phyloP scores from a whole-genome alignment of 2,113 vertebrate genomes.

The Centropus unirufus region DNA sequence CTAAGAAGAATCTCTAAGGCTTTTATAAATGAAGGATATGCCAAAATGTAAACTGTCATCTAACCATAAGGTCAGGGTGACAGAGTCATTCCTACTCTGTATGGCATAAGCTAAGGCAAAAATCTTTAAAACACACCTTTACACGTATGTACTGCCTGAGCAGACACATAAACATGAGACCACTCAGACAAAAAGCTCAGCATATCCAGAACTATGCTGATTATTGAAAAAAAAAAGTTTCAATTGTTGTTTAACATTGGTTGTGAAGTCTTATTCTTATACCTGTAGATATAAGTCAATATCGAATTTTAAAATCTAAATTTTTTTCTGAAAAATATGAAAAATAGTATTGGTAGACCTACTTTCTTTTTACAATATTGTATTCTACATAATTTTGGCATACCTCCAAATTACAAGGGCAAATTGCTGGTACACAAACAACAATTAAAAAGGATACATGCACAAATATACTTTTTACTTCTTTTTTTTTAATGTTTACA shows the following conservation, averaged over 20 bases:
- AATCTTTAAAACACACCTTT: not conserved
- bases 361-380: not conserved
- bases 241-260: not conserved
- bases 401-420: not conserved
- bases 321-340: not conserved
- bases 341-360: not conserved
- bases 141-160: not conserved
- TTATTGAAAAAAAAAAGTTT: not conserved
- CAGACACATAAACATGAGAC: accelerated
- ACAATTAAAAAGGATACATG: not conserved
- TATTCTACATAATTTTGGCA: not conserved
- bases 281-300: not conserved
- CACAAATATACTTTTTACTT: not conserved
- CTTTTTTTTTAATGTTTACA: not conserved
- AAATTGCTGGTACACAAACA: not conserved
- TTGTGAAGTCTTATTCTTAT: not conserved
- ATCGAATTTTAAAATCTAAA: not conserved
- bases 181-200: not conserved
- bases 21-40: not conserved
- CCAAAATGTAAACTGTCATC: not conserved
- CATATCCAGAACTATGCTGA: not conserved
- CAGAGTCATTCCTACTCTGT: not conserved
- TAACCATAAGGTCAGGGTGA: not conserved
- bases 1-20: not conserved
- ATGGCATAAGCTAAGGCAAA: not conserved